Evolutionary conservation across 2,888 invertebrate species (phyloP), one percentile per base, ranked within the genome.

Genomic region (Agrotis puta): DNA sequence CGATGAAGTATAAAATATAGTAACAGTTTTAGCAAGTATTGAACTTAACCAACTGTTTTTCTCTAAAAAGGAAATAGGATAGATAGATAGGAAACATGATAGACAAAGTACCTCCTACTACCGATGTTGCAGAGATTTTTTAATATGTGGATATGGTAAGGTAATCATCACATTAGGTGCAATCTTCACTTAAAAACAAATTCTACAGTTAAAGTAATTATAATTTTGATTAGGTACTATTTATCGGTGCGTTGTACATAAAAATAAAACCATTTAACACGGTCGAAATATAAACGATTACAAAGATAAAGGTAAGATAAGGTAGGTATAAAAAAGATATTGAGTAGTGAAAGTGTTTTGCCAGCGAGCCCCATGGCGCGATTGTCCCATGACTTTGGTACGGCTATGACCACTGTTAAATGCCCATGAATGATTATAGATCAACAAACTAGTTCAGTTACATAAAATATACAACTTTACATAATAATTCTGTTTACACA

Each of bases 281-380:
- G n/a, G 45, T 54, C 57, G 61, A 59, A 59, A 69, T 75, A 78
- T 6, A 56, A 54, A 53, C 50, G 61, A 56, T 68, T 64, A 66
- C 20, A 54, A 14, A 27, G 51, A 48, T 61, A 13, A 33, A n/a
- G n/a, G n/a, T n/a, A n/a, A n/a, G n/a, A n/a, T n/a, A n/a, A n/a
- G n/a, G n/a, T n/a, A n/a, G n/a, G n/a, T 61, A 54, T 54, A 56
- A 82, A 84, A 81, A 72, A 70, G 51, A 33, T 58, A 69, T 66
- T 51, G 53, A 47, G 27, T n/a, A 70, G 82, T 78, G 82, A 82
- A 82, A 82, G 82, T 63, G 43, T 43, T 45, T 56, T 39, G 48
- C 45, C 22, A n/a, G 22, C 33, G 57, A 48, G 27, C 63, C 53
- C 47, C 65, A 78, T 68, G 67, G 74, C 62, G 53, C 79, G 64